These are phyloP conservation scores for Liposcelis brunnea DNA, from an alignment of 2,888 invertebrate genomes.

Conservation along the genomic window DNA sequence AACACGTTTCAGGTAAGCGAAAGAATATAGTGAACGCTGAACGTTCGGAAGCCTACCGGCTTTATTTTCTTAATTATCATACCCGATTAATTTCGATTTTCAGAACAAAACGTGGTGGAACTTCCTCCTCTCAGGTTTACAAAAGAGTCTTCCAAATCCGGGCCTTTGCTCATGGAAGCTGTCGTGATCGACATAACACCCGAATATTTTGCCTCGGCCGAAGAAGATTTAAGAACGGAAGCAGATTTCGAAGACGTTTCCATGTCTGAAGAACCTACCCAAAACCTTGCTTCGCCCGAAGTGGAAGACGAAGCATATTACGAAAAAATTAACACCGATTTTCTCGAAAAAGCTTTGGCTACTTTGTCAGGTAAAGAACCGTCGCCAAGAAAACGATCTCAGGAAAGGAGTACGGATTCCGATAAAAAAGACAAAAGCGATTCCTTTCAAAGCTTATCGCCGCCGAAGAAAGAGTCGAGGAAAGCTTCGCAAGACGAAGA, in stretches of 20 bases:
- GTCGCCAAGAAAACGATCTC: constrained; percentile 30
- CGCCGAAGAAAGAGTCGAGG: constrained; percentile 31
- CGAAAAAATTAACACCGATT: constrained; percentile 35
- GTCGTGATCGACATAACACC: constrained; percentile 78
- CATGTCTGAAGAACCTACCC: constrained; percentile 53
- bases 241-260: constrained; percentile 76
- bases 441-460: constrained; percentile 5
- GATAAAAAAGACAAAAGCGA: constrained; percentile 4
- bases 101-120: constrained; percentile 71
- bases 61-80: not conserved
- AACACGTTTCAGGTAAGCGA: constrained; percentile 50
- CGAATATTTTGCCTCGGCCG: constrained; percentile 61
- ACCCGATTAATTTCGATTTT: constrained; percentile 18
- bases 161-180: constrained; percentile 78
- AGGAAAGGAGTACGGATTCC: constrained; percentile 46
- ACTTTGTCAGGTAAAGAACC: constrained; percentile 23
- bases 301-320: constrained; percentile 18
- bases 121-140: constrained; percentile 73
- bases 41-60: not conserved
- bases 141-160: constrained; percentile 76
- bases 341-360: constrained; percentile 22
- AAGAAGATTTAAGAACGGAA: constrained; percentile 62
- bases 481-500: constrained; percentile 21
- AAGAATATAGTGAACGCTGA: not conserved
- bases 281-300: constrained; percentile 33